Percentiles rank a stretch among this genome's conserved stretches.
Evolutionary conservation across 2,113 vertebrate species (phyloP).

Genomic region (Neodontobutis hainanensis): DNA sequence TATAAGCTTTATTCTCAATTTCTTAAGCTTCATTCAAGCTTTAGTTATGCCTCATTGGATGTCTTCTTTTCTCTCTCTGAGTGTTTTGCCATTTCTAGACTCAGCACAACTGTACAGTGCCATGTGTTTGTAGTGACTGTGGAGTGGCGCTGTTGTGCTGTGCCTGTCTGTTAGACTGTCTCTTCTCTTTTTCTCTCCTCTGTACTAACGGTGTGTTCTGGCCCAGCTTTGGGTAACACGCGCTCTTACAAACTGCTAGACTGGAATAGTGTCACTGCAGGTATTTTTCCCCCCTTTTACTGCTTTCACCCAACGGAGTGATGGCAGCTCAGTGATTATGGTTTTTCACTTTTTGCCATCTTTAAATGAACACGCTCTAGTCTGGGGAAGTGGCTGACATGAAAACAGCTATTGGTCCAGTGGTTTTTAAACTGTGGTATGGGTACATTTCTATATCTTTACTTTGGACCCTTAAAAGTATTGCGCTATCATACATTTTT

Average conservation of each 20-base stretch:
- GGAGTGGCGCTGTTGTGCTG: slow-evolving; percentile 89
- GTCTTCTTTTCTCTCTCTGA: slow-evolving; percentile 59
- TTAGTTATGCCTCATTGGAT: slow-evolving; percentile 7
- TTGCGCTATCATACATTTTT: too few species aligned
- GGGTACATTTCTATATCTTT: too few species aligned
- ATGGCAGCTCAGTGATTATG: slow-evolving; percentile 96
- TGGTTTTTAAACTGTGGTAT: too few species aligned
- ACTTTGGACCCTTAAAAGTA: too few species aligned
- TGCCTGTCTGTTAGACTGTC: slow-evolving; percentile 86
- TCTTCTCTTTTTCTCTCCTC: slow-evolving; percentile 87
- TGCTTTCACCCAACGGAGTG: slow-evolving; percentile 90
- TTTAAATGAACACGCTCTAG: too few species aligned
- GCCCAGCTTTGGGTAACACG: slow-evolving; percentile 99
- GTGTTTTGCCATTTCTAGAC: slow-evolving; percentile 81
- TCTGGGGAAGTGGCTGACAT: too few species aligned
- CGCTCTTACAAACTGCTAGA: slow-evolving; percentile 99
- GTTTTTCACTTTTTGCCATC: too few species aligned
- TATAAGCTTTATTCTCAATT: slow-evolving; percentile 21
- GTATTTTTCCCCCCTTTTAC: slow-evolving; percentile 95
- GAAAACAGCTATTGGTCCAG: too few species aligned
- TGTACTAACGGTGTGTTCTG: slow-evolving; percentile 99
- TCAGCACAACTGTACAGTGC: slow-evolving; percentile 83
- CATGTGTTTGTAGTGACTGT: slow-evolving; percentile 90
- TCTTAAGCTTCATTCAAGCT: slow-evolving; percentile 24
- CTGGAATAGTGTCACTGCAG: slow-evolving; percentile 99